phyloP scores from a whole-genome alignment of 2,113 vertebrate species.

The Oncorhynchus kisutch region DNA sequence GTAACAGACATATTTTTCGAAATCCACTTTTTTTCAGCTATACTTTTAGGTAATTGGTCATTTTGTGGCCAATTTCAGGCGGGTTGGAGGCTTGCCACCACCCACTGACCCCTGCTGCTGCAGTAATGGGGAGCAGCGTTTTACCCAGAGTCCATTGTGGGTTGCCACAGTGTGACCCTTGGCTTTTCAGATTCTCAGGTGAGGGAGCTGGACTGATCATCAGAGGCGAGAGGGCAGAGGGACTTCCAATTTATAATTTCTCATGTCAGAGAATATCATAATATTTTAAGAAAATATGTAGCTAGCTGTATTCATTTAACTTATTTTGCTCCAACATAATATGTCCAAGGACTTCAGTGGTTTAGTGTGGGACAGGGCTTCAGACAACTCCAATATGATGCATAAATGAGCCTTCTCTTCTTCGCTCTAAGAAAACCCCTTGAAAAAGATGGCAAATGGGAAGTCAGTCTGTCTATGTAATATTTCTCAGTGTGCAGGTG shows the following conservation, averaged over 20 bases:
- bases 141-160: conserved; percentile 61
- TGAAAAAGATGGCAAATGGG: neutral
- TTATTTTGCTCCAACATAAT: neutral
- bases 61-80: conserved; percentile 78
- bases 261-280: conserved; percentile 12
- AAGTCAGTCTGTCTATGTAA: conserved; percentile 18
- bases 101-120: conserved; percentile 76
- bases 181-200: conserved; percentile 37
- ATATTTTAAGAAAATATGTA: neutral
- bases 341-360: neutral
- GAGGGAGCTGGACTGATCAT: conserved; percentile 42
- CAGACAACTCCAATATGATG: conserved; percentile 3
- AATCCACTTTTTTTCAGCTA: conserved; percentile 61
- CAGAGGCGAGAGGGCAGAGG: conserved; percentile 20
- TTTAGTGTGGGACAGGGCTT: neutral
- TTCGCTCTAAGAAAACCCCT: neutral
- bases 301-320: neutral
- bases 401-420: neutral
- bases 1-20: conserved; percentile 71
- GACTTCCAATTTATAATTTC: conserved; percentile 44
- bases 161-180: conserved; percentile 64
- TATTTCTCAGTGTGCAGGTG: conserved; percentile 41
- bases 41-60: conserved; percentile 77
- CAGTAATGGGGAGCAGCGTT: conserved; percentile 71
- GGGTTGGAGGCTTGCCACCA: conserved; percentile 72